Base-by-base conservation (phyloP, 2,113 vertebrate species). In the Notarius quadriscutis region DNA sequence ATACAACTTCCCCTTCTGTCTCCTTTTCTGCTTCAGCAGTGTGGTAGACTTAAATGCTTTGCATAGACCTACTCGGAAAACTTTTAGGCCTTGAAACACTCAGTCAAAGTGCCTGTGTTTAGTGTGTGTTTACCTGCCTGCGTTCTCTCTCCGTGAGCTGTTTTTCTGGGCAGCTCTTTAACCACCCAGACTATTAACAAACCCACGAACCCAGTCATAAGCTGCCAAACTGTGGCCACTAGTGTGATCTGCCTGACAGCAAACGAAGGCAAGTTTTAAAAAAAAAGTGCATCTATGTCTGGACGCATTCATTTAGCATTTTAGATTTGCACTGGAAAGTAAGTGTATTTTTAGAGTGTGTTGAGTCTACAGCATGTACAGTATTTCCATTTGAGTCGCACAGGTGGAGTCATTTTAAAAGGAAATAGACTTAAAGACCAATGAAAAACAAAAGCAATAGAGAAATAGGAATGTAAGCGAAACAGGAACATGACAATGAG, bases 41-140 rank as follows among this genome's bases (percentile, higher is more conserved):
- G 93, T 91, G 92, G 92, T 93, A 95, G 93, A 92, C 93, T 94
- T 93, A 91, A 88, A 82, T 75, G 83, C 88, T 90, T 92, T 78
- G 91, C 89, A 91, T 90, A 88, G 87, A 84, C 14, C 71, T 57
- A 86, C 90, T 92, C 89, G 91, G 88, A 90, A 89, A 78, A 86
- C 71, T 55, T 87, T 48, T 72, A 83, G 84, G 81, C 63, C 83
- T 89, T 27, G 88, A 91, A 90, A 89, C 74, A 48, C 87, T 87
- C 84, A 71, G 74, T 87, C 87, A 90, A 84, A 86, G 50, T 80
- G 58, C 58, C 81, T 89, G 89, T 90, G 87, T 90, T 88, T 65
- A 48, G 85, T 63, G 81, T 72, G 83, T 89, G 81, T 88, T 88
- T 90, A 88, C 87, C 85, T 87, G 89, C 80, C 87, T 88, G 87